phyloP scores from a whole-genome alignment of 2,113 vertebrate species.

The Malurus melanocephalus region DNA sequence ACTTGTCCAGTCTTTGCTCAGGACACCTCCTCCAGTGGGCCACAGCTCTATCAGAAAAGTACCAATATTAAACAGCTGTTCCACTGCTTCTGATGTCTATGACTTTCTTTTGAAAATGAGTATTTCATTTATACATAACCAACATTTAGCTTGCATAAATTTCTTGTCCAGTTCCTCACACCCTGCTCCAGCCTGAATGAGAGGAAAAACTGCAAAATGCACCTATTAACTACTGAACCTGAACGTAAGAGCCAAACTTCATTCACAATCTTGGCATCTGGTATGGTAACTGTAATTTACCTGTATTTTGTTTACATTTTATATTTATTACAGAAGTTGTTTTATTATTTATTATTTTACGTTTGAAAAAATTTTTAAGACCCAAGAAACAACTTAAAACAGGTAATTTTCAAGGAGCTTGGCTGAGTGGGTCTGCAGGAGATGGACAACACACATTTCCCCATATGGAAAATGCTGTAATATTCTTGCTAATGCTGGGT shows the following conservation, averaged over 20 bases:
- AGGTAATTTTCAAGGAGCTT: background rate
- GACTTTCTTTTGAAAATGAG: background rate
- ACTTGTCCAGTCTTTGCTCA: background rate
- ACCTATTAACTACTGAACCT: background rate
- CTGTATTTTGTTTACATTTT: background rate
- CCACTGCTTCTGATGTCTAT: background rate
- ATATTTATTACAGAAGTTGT: background rate
- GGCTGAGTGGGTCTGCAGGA: background rate
- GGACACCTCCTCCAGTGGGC: background rate
- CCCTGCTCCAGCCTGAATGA: background rate
- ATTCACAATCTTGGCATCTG: background rate
- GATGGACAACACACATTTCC: background rate
- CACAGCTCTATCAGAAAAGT: background rate
- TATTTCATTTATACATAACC: background rate
- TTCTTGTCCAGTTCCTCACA: background rate
- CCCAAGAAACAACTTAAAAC: background rate
- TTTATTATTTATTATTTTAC: background rate
- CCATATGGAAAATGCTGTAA: background rate
- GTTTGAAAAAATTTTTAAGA: background rate
- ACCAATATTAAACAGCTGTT: background rate
- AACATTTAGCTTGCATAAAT: background rate
- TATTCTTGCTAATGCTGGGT: background rate
- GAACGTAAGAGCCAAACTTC: background rate
- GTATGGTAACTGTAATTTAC: background rate
- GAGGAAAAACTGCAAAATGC: background rate